Evolutionary conservation across 2,888 invertebrate genomes (phyloP).

Genomic region (Rhopalosiphum nymphaeae): DNA sequence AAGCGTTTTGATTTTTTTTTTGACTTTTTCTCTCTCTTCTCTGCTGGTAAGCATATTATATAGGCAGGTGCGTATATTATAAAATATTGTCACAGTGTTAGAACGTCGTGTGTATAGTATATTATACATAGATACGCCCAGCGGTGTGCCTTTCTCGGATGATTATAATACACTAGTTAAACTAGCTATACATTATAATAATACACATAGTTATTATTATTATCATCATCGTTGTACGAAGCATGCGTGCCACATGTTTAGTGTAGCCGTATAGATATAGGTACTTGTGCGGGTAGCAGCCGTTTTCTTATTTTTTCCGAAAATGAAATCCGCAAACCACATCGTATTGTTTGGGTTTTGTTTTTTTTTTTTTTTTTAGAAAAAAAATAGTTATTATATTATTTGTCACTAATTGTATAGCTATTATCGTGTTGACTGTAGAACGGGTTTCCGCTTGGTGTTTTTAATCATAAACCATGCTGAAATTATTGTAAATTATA

Average conservation of each 20-base stretch:
- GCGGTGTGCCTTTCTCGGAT: not conserved
- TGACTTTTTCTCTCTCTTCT: not conserved
- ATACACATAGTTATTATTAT: not conserved
- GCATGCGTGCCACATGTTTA: not conserved
- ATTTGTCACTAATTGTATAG: not conserved
- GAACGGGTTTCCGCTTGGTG: not conserved
- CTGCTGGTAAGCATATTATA: not conserved
- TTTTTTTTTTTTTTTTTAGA: not conserved
- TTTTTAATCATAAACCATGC: not conserved
- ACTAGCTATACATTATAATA: not conserved
- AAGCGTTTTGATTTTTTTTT: slow-evolving; percentile 44
- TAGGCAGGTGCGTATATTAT: not conserved
- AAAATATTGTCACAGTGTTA: not conserved
- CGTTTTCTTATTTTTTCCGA: not conserved
- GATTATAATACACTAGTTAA: not conserved
- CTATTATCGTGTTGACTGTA: not conserved
- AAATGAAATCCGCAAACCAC: not conserved
- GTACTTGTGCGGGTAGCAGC: not conserved
- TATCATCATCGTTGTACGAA: not conserved
- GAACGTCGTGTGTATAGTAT: not conserved
- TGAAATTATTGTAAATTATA: not conserved
- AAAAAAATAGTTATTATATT: not conserved
- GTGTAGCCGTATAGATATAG: not conserved
- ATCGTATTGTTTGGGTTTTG: not conserved
- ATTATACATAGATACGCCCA: not conserved